Base-by-base conservation (phyloP, 2,797 vertebrate species). In the Phoeniculus purpureus region DNA sequence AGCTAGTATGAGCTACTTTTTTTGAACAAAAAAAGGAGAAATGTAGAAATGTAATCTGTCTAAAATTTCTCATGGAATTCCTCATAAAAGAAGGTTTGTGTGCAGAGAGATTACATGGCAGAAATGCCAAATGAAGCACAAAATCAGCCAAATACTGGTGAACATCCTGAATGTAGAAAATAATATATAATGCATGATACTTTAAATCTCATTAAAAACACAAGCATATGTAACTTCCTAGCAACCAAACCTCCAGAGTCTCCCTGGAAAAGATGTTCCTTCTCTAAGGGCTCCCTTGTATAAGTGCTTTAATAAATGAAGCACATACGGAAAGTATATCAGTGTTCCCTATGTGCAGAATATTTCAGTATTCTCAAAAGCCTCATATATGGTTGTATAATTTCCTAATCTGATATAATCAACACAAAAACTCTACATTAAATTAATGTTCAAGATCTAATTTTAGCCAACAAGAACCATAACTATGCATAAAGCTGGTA, bases 201-300 rank as follows among this genome's bases (percentile, higher is more conserved):
- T 97, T 97, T 97, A 97, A 97, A 97, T 97, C 96, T 97, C 96
- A 97, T 97, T 97, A 97, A 96, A 97, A 97, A 92, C 91, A 95
- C 92, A 90, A 96, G 95, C 96, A 96, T 97, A 97, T 96, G 96
- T 96, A 97, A 96, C 96, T 96, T 97, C 96, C 95, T 97, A 97
- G 97, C 97, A 97, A 97, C 97, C 96, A 95, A 94, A 90, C 89
- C 97, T 96, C 97, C 90, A 90, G 97, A 96, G 97, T 85, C 85
- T 79, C 80, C 87, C 91, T 95, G 94, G 89, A 95, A 43, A 97
- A 97, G 96, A 97, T 96, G 93, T 83, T 96, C 85, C 81, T 94
- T 92, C 91, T 97, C 97, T 89, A 92, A 89, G 85, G 94, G 87
- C 93, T 96, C 47, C 9, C 51, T 89, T 68, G 96, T 95, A 96